A percentile compares a stretch with the other conserved stretches of the same genome.
Conservation (phyloP, 53 echinoderm and acorn worm genomes). For the Apostichopus leukothele region DNA sequence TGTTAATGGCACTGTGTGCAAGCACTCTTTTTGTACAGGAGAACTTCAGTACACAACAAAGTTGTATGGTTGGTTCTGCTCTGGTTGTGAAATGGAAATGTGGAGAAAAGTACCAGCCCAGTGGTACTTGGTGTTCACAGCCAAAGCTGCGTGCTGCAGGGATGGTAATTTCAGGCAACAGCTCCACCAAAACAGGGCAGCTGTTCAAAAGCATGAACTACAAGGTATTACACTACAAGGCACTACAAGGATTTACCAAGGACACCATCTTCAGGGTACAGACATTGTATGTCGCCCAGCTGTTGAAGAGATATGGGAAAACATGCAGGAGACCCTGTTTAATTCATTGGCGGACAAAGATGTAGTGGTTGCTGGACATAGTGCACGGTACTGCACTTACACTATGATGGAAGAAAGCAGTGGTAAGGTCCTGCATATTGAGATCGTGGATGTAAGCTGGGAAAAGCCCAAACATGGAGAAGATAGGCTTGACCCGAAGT, state of each 20-base stretch:
- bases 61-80: slow-evolving; percentile 25
- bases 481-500: slow-evolving; percentile 30
- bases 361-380: slow-evolving; percentile 45
- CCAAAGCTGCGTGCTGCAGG: slow-evolving; percentile 11
- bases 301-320: slow-evolving; percentile 14
- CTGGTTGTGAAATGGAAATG: not conserved
- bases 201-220: not conserved
- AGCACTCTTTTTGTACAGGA: no score
- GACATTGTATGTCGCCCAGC: slow-evolving; percentile 47
- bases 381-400: no score
- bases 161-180: not conserved
- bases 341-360: slow-evolving; percentile 10
- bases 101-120: no score
- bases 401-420: slow-evolving; percentile 42
- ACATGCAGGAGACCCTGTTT: slow-evolving; percentile 26
- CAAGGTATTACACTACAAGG: not conserved
- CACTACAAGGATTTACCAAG: slow-evolving; percentile 12
- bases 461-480: slow-evolving; percentile 52
- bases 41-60: not conserved
- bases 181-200: not conserved
- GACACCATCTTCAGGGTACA: no score
- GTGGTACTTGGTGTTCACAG: slow-evolving; percentile 21
- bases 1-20: not conserved
- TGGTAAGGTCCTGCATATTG: slow-evolving; percentile 40
- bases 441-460: slow-evolving; percentile 24